These are phyloP conservation scores for Andricus grossulariae DNA, from an alignment of 1,140 invertebrate species.

Conservation along the genomic window DNA sequence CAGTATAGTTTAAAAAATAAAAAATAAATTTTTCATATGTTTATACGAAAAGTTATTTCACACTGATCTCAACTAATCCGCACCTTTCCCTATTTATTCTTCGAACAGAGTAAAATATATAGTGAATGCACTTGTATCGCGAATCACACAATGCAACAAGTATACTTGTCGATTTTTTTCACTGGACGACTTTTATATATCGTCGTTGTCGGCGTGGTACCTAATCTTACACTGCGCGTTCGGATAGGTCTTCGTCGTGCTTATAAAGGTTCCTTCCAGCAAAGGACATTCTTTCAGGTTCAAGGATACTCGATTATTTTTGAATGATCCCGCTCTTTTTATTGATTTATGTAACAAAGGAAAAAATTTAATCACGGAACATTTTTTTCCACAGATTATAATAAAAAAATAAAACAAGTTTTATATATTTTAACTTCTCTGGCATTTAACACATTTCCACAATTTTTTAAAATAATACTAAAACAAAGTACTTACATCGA, in stretches of 20 bases:
- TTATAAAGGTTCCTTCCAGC: slow-evolving; percentile 68
- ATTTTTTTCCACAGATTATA: neutral
- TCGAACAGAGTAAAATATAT: slow-evolving; percentile 16
- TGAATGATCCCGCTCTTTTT: slow-evolving; percentile 40
- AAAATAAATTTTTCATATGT: slow-evolving; percentile 10
- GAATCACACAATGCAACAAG: slow-evolving; percentile 46
- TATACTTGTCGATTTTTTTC: slow-evolving; percentile 16
- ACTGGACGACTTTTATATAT: slow-evolving; percentile 22
- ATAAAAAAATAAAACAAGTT: neutral
- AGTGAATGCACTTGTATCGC: slow-evolving; percentile 33
- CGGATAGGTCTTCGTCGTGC: slow-evolving; percentile 65
- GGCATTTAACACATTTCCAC: too few species aligned
- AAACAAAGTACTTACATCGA: too few species aligned
- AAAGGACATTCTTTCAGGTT: slow-evolving; percentile 68
- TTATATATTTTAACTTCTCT: too few species aligned
- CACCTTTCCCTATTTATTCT: neutral
- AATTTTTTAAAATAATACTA: too few species aligned
- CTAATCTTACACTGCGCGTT: slow-evolving; percentile 63
- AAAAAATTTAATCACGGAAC: neutral
- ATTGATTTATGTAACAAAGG: neutral
- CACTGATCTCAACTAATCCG: neutral
- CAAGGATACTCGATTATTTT: slow-evolving; percentile 59
- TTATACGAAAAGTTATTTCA: neutral
- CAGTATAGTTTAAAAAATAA: neutral
- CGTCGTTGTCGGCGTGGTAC: slow-evolving; percentile 58